Percentiles rank a stretch among this genome's conserved stretches.
These are phyloP conservation scores for Ferdinandea cuprea DNA, from an alignment of 2,888 invertebrate genomes.

Conservation along the genomic window DNA sequence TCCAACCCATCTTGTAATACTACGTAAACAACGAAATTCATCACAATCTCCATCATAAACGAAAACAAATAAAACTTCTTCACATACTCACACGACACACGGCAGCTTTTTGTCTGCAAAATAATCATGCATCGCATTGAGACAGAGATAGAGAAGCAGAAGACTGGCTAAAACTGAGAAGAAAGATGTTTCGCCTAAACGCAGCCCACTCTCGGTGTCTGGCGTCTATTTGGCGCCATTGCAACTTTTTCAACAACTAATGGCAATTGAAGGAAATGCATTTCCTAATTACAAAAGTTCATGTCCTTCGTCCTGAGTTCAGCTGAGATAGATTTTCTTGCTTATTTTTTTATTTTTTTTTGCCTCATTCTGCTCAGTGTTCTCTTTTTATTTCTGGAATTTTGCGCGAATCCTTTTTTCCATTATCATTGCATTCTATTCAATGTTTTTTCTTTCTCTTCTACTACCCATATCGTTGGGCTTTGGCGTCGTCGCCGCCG, in stretches of 20 bases:
- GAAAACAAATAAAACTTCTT: conserved; percentile 10
- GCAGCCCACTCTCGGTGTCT: conserved; percentile 47
- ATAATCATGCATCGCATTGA: conserved; percentile 64
- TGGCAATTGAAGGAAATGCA: conserved; percentile 75
- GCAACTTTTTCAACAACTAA: conserved; percentile 70
- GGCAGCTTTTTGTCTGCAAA: conserved; percentile 56
- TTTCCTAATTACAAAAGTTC: conserved; percentile 75
- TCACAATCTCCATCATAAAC: conserved; percentile 12
- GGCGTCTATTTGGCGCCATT: conserved; percentile 71
- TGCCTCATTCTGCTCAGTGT: neutral
- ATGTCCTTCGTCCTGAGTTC: conserved; percentile 69
- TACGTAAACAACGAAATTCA: conserved; percentile 15
- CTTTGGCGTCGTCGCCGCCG: neutral
- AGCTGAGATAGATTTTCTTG: conserved; percentile 57
- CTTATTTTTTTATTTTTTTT: conserved; percentile 16
- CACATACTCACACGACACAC: conserved; percentile 1
- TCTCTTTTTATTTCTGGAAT: conserved; percentile 25
- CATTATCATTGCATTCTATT: conserved; percentile 50
- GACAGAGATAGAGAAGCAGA: too few species aligned
- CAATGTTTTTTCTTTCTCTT: conserved; percentile 25
- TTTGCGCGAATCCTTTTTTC: conserved; percentile 47
- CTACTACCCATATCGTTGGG: conserved; percentile 12
- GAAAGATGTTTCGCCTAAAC: conserved; percentile 25
- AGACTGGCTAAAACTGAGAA: too few species aligned
- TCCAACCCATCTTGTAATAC: too few species aligned